Evolutionary conservation across 2,113 vertebrate species (phyloP).

Genomic region (Psittacara wagleri): DNA sequence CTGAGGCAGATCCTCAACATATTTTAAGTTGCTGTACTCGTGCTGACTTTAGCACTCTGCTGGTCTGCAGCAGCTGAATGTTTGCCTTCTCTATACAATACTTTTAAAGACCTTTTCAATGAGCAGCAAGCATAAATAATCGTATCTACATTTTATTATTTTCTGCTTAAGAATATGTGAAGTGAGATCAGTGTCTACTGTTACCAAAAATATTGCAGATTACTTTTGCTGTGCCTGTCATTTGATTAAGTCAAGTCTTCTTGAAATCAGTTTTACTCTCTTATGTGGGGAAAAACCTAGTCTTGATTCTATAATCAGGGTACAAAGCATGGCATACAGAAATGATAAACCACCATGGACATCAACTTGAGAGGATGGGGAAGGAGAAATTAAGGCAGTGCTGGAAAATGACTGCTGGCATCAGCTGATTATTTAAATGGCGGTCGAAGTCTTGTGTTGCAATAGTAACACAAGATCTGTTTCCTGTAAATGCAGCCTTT

Average conservation of each 20-base stretch:
- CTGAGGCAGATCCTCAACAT: background rate
- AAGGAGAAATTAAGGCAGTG: background rate
- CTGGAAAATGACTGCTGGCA: slow-evolving; percentile 24
- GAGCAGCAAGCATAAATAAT: background rate
- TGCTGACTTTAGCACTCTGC: background rate
- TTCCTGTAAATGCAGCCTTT: slow-evolving; percentile 19
- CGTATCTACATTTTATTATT: background rate
- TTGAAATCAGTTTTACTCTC: background rate
- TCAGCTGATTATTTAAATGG: slow-evolving; percentile 30
- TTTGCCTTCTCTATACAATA: background rate
- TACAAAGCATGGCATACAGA: background rate
- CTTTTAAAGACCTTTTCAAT: background rate
- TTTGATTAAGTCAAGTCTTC: background rate
- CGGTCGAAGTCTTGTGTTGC: slow-evolving; percentile 19
- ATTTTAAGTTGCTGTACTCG: background rate
- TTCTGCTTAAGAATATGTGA: background rate
- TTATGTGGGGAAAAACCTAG: background rate
- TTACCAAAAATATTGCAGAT: background rate
- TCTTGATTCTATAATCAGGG: background rate
- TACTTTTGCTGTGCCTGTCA: background rate
- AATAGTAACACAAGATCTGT: background rate
- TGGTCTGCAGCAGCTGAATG: background rate
- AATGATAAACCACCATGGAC: background rate
- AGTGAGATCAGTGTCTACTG: background rate
- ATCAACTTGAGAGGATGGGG: background rate